Evolutionary conservation across 2,888 invertebrate species (phyloP).

Genomic region (Calameuta idolon): DNA sequence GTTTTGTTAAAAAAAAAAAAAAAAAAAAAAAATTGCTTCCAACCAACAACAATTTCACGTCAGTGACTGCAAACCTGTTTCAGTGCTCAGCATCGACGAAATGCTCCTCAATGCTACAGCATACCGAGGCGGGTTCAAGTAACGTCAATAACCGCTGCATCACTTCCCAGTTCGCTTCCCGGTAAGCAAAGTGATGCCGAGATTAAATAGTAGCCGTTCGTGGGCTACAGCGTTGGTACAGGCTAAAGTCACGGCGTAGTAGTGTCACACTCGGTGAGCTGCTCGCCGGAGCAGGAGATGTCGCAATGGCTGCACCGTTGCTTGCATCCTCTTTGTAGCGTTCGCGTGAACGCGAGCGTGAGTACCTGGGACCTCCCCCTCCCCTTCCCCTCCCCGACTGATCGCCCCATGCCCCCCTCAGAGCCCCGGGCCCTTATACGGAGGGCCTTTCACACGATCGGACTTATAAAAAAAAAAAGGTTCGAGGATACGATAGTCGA

Average conservation of each 20-base stretch:
- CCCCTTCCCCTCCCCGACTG: background rate
- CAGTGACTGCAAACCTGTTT: no score
- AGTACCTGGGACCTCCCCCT: constrained; percentile 12
- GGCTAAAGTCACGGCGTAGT: constrained; percentile 26
- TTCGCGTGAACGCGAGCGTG: constrained; percentile 30
- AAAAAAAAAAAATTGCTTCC: no score
- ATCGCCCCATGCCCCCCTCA: constrained; percentile 7
- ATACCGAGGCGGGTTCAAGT: constrained; percentile 13
- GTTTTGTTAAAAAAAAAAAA: no score
- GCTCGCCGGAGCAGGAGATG: constrained; percentile 58
- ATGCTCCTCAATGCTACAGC: no score
- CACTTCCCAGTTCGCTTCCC: constrained; percentile 45
- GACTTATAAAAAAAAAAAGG: no score
- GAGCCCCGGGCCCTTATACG: constrained; percentile 22
- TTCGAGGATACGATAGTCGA: constrained; percentile 25
- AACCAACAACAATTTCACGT: no score
- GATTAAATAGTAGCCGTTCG: constrained; percentile 4
- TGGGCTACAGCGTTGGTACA: constrained; percentile 13
- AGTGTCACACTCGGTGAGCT: constrained; percentile 51
- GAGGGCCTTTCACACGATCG: no score
- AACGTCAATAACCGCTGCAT: constrained; percentile 46
- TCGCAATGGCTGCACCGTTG: constrained; percentile 58
- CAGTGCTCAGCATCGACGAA: no score
- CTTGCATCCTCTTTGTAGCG: constrained; percentile 56
- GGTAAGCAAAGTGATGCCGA: constrained; percentile 24